Evolutionary conservation across 2,113 vertebrate genomes (phyloP), one percentile per base, ranked within the genome.

Genomic region (Brachypteracias leptosomus): DNA sequence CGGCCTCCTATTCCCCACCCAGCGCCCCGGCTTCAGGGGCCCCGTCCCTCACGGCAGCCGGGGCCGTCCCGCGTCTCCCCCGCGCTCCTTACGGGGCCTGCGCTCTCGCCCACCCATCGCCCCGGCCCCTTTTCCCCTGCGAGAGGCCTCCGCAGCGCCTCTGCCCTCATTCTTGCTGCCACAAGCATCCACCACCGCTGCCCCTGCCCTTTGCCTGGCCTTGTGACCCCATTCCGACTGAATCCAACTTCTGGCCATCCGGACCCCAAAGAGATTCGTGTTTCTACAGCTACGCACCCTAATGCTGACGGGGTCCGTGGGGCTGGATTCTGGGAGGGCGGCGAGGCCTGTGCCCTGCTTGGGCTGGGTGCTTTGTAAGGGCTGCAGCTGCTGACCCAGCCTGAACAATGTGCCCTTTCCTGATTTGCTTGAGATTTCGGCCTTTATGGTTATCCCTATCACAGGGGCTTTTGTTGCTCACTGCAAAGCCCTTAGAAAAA

Each of bases 181-280:
- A 4, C 83, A 4, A 35, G 51, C 65, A 6, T 7, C 40, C 11
- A 1, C 51, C 19, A 0, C 44, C 55, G 42, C 29, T 31, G 8
- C 17, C 16, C 28, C 20, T 24, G 67, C 66, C 62, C 65, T 65
- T n/a, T 11, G 9, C 84, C 42, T n/a, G 59, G 68, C 74, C 74
- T 55, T 35, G 59, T 25, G 35, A 85, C 87, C 85, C 75, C 38
- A 3, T 76, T 93, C 22, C 72, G 10, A 3, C 40, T 10, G 63
- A 19, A 9, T 31, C 46, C 42, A 4, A 3, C 28, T 36, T 6
- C 24, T 3, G 47, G 42, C 8, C 26, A 17, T 5, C 24, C 18
- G 4, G 26, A 35, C 42, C 82, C 38, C 61, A 7, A 0, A 1
- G 36, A 10, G 11, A 2, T 21, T 4, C 14, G 0, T 18, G 3